Conservation (phyloP, 1,140 invertebrate species). For the Limonius californicus region DNA sequence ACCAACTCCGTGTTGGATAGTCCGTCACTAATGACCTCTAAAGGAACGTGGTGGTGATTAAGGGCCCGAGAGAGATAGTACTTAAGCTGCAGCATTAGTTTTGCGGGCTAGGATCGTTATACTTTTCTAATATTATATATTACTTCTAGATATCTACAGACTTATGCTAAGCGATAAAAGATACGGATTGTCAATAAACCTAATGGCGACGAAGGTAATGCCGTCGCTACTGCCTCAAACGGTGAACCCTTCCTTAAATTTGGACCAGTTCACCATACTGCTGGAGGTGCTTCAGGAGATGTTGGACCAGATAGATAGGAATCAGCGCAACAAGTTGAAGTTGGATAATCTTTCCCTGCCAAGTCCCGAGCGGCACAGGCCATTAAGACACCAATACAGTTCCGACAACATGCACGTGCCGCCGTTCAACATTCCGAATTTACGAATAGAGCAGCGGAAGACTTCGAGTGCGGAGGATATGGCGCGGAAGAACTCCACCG, state of each 20-base stretch:
- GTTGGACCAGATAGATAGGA: conserved; percentile 86
- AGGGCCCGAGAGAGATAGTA: too few species aligned
- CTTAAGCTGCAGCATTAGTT: too few species aligned
- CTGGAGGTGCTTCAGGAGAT: conserved; percentile 91
- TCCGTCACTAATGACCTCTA: too few species aligned
- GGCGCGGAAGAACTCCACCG: conserved; percentile 77
- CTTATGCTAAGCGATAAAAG: conserved; percentile 88
- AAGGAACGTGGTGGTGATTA: too few species aligned
- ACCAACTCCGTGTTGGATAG: too few species aligned
- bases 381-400: conserved; percentile 76
- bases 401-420: conserved; percentile 82
- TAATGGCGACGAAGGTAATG: conserved; percentile 92
- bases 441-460: conserved; percentile 79
- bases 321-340: conserved; percentile 80
- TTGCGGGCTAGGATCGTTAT: too few species aligned
- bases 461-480: conserved; percentile 85
- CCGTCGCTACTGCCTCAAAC: conserved; percentile 89
- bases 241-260: conserved; percentile 82
- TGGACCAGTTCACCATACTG: conserved; percentile 85
- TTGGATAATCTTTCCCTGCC: conserved; percentile 71
- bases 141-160: conserved; percentile 83
- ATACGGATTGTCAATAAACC: conserved; percentile 85
- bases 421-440: conserved; percentile 80
- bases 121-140: neutral
- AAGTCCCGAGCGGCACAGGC: conserved; percentile 71